Evolutionary conservation across 2,888 invertebrate genomes (phyloP).

Genomic region (Philereme vetulata): DNA sequence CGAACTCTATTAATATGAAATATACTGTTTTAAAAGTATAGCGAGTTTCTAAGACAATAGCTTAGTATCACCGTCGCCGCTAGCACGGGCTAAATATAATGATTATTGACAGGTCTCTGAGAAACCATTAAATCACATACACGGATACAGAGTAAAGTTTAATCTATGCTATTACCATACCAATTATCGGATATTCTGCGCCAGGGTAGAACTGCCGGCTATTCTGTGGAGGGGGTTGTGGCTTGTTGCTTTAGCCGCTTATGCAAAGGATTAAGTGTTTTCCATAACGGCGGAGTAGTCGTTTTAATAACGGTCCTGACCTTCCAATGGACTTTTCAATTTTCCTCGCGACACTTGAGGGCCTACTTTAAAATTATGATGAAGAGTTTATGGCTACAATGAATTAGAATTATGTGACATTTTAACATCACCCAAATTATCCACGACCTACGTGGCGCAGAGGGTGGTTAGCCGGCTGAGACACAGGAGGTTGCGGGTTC

Average conservation of each 20-base stretch:
- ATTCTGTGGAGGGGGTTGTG: constrained; percentile 6
- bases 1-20: too few species aligned
- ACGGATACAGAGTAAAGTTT: neutral
- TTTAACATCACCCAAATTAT: neutral
- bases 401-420: neutral
- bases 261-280: constrained; percentile 14
- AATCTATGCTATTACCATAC: neutral
- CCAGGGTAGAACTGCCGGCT: neutral
- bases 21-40: neutral
- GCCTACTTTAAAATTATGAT: constrained; percentile 12
- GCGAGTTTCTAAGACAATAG: constrained; percentile 19
- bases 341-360: constrained; percentile 3
- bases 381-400: constrained; percentile 4
- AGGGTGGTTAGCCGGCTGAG: too few species aligned
- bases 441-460: too few species aligned
- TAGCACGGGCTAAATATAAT: constrained; percentile 37
- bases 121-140: neutral
- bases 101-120: constrained; percentile 39
- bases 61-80: constrained; percentile 8
- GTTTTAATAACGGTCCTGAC: constrained; percentile 1
- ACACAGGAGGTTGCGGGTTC: too few species aligned
- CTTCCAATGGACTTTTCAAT: constrained; percentile 6
- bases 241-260: constrained; percentile 18
- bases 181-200: neutral
- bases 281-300: constrained; percentile 3